Percentiles rank a stretch among this genome's conserved stretches.
phyloP scores from a whole-genome alignment of 2,888 invertebrate species.

The Congeria kusceri region DNA sequence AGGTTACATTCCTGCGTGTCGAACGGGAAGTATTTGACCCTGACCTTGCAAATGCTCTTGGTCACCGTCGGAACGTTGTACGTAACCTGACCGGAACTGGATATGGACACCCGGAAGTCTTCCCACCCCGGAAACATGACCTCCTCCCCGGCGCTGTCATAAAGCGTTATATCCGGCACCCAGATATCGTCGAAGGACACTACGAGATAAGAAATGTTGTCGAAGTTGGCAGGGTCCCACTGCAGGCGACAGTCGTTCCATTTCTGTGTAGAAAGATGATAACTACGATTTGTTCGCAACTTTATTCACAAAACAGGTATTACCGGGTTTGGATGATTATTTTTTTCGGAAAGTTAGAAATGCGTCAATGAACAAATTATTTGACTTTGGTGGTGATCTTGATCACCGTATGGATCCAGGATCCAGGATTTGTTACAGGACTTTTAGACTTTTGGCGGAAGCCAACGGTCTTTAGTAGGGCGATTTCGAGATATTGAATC shows the following conservation, averaged over 20 bases:
- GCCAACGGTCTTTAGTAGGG: too few species aligned
- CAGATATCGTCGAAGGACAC: conserved; percentile 60
- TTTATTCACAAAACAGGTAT: too few species aligned
- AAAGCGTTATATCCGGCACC: conserved; percentile 70
- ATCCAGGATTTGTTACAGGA: too few species aligned
- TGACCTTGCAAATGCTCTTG: conserved; percentile 86
- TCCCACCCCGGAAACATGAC: conserved; percentile 86
- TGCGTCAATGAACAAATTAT: too few species aligned
- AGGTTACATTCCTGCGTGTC: conserved; percentile 85
- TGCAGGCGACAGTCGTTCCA: conserved; percentile 71
- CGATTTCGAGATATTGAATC: too few species aligned
- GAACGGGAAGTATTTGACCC: conserved; percentile 87
- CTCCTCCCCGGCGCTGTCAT: conserved; percentile 87
- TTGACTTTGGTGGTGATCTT: too few species aligned
- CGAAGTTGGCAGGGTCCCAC: conserved; percentile 57
- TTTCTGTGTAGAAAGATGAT: too few species aligned
- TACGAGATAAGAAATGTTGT: conserved; percentile 50
- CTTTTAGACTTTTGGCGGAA: too few species aligned
- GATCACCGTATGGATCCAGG: too few species aligned
- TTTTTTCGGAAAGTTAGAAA: too few species aligned
- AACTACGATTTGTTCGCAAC: too few species aligned
- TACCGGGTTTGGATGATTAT: too few species aligned
- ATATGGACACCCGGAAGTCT: conserved; percentile 86
- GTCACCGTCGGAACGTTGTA: conserved; percentile 87
- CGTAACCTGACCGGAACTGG: conserved; percentile 86